Base-by-base conservation (phyloP, 2,797 vertebrate genomes). In the Cirrhinus mrigala region DNA sequence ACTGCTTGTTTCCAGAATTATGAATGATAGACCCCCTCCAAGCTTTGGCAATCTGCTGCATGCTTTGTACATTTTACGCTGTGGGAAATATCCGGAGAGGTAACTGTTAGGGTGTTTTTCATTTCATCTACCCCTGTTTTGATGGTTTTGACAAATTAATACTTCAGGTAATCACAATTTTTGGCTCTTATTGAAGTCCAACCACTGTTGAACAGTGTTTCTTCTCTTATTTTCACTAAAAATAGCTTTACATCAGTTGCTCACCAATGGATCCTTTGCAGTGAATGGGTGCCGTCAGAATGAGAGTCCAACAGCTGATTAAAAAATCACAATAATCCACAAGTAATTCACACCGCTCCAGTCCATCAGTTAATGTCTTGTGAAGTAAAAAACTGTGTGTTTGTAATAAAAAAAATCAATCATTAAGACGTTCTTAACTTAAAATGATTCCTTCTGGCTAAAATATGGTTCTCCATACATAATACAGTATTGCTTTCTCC, bases 1-100 rank as follows among this genome's bases (percentile, higher is more conserved):
- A 91, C 89, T 85, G 86, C 87, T 77, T 11, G 74, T 88, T 91
- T 82, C 84, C 86, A 82, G 81, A 88, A 79, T 86, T 89, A 54
- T 87, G 70, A 86, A 77, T 64, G 81, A 83, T 56, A 46, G 71
- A 69, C 46, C 82, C 66, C 77, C 20, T 76, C 81, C 24, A 44
- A 50, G 52, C 68, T 82, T 66, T 76, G 76, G 86, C 56, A 50
- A 6, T 71, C 22, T 60, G 8, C 40, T 33, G 20, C 29, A 66
- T 54, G 22, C 20, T 68, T 75, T 68, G 76, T 70, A 50, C 27
- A 37, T 56, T 82, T 54, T 29, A 82, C 18, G 20, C 5, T n/a
- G 46, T 50, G 62, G 62, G 18, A 60, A 82, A 15, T 29, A 46
- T 27, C 20, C 27, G 11, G 27, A 66, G 27, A 22, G 24, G 18